Base-by-base conservation (phyloP, 2,113 vertebrate species). In the Pseudorasbora parva region DNA sequence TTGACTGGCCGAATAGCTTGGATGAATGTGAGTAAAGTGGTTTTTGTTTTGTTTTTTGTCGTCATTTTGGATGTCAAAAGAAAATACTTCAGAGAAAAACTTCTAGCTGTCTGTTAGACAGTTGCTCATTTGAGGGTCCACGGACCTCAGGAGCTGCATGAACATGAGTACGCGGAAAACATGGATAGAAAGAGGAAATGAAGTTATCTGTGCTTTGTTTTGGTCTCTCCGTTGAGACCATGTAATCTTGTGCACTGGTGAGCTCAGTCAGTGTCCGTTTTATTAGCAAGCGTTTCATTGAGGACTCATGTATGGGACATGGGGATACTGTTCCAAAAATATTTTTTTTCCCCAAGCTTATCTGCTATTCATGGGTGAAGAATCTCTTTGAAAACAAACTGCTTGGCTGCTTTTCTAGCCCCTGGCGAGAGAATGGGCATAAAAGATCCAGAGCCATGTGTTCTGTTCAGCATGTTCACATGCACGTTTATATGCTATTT, bases 351-450 rank as follows among this genome's bases (percentile, higher is more conserved):
- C n/a, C 1, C 49, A 72, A 51, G 77, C 77, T 79, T 83, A 87
- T 86, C 81, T 86, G 74, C 73, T 82, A 49, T 81, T 86, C 85
- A 87, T 87, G 81, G 81, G 72, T 86, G 76, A 86, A 25, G 64
- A 85, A 56, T 64, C 19, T 74, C 75, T 84, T 81, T 88, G 47
- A 89, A 82, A 90, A 87, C 82, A 85, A 82, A 85, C 79, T 78
- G 17, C 71, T 64, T 64, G 51, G 66, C 68, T 64, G 45, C n/a
- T 47, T 84, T 86, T 78, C 41, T 60, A 27, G 54, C 25, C 64
- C 54, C 54, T 71, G 74, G 49, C 47, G 49, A 41, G 19, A 5
- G 51, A 75, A 64, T 51, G 19, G 54, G 47, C 30, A 60, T 64
- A 27, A 49, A 56, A 73, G 25, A 64, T 47, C 8, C 6, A 27